A percentile compares a stretch with the other conserved stretches of the same genome.
phyloP scores from a whole-genome alignment of 2,888 invertebrate species.

The Pachymerium ferrugineum region DNA sequence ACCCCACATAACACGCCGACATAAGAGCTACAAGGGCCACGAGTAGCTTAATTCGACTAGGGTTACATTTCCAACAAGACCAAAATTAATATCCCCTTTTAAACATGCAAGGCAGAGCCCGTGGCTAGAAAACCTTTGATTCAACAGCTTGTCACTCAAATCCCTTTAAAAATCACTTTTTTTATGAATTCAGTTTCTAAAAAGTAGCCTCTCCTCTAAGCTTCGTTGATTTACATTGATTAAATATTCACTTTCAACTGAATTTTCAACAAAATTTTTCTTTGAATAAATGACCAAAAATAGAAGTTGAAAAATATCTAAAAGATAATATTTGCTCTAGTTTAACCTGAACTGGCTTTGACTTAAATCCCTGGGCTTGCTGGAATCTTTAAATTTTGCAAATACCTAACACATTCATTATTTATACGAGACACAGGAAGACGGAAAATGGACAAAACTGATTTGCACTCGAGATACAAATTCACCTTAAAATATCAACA shows the following conservation, averaged over 20 bases:
- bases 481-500: neutral
- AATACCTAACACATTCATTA: neutral
- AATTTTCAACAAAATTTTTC: too few species aligned
- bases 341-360: too few species aligned
- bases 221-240: too few species aligned
- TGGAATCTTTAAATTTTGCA: neutral
- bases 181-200: neutral
- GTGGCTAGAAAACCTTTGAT: neutral
- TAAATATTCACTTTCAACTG: too few species aligned
- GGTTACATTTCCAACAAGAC: neutral
- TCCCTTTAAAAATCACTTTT: neutral
- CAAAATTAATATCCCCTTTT: slow-evolving; percentile 8
- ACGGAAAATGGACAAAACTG: slow-evolving; percentile 5
- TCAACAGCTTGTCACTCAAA: slow-evolving; percentile 1
- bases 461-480: neutral
- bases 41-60: neutral
- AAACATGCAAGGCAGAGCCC: neutral
- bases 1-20: slow-evolving; percentile 10
- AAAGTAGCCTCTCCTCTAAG: neutral
- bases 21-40: slow-evolving; percentile 11
- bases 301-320: too few species aligned
- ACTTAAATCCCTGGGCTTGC: too few species aligned
- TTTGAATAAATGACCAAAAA: too few species aligned
- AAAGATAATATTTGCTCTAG: too few species aligned
- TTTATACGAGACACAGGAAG: neutral